These are phyloP conservation scores for Cecidostiba fungosa DNA, from an alignment of 2,888 invertebrate species.

Conservation along the genomic window DNA sequence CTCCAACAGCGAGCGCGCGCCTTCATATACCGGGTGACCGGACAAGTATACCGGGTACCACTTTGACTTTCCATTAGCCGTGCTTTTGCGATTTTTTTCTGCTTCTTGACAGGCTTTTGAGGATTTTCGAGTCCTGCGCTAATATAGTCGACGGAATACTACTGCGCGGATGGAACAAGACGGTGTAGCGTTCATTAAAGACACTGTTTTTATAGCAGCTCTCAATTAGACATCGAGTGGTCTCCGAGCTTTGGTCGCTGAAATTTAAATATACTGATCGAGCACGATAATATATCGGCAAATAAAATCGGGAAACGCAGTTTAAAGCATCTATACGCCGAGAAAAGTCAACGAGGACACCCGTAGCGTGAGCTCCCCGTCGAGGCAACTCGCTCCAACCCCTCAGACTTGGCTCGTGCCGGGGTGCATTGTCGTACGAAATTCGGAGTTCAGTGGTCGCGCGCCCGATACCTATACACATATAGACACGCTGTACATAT, in stretches of 20 bases:
- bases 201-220: no score
- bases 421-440: constrained; percentile 73
- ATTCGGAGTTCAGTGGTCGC: constrained; percentile 59
- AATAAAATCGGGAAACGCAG: not conserved
- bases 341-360: constrained; percentile 22
- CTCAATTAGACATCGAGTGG: no score
- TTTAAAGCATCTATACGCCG: not conserved
- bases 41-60: not conserved
- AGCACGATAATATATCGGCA: no score
- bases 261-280: no score
- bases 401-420: constrained; percentile 78
- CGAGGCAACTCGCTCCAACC: constrained; percentile 62
- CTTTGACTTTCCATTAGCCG: not conserved
- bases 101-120: not conserved
- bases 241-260: no score
- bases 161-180: no score
- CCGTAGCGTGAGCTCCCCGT: constrained; percentile 44
- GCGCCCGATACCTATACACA: constrained; percentile 30
- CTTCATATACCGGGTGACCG: constrained; percentile 43
- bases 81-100: not conserved
- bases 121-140: not conserved
- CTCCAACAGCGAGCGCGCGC: constrained; percentile 40
- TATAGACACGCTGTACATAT: not conserved
- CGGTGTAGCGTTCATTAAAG: no score
- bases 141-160: no score